Evolutionary conservation across 1,140 invertebrate species (phyloP).

Genomic region (Calephelis nemesis): DNA sequence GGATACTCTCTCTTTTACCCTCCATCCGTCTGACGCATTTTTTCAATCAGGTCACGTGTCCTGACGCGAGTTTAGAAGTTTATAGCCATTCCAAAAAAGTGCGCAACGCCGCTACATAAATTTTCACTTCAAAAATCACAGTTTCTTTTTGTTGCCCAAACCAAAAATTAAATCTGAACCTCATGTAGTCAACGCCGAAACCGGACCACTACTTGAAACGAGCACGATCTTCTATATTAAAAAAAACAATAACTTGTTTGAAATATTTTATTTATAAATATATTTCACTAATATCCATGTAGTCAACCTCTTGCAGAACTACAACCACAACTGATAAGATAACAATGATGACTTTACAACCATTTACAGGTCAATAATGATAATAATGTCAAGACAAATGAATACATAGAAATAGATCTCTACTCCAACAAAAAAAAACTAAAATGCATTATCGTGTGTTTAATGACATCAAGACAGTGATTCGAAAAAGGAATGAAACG

Average conservation of each 20-base stretch:
- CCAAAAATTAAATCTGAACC: too few species aligned
- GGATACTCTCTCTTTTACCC: too few species aligned
- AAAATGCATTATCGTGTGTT: conserved; percentile 32
- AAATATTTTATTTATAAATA: conserved; percentile 48
- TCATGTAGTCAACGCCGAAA: too few species aligned
- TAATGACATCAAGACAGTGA: conserved; percentile 1
- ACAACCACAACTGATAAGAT: conserved; percentile 9
- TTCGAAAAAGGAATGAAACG: not conserved
- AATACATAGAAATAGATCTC: conserved; percentile 44
- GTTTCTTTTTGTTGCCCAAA: too few species aligned
- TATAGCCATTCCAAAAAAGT: too few species aligned
- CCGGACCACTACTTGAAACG: too few species aligned
- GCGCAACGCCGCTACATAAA: too few species aligned
- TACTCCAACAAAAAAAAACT: conserved; percentile 44
- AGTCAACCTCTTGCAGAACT: conserved; percentile 39
- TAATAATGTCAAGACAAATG: conserved; percentile 10
- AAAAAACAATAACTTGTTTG: conserved; percentile 22
- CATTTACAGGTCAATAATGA: conserved; percentile 10
- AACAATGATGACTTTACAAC: conserved; percentile 15
- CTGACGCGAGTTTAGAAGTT: too few species aligned
- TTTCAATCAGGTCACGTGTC: too few species aligned
- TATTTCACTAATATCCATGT: conserved; percentile 66
- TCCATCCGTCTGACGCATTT: too few species aligned
- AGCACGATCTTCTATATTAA: not conserved
- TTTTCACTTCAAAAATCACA: too few species aligned